phyloP scores from a whole-genome alignment of 2,888 invertebrate genomes.

The Parapristionchus giblindavisi region DNA sequence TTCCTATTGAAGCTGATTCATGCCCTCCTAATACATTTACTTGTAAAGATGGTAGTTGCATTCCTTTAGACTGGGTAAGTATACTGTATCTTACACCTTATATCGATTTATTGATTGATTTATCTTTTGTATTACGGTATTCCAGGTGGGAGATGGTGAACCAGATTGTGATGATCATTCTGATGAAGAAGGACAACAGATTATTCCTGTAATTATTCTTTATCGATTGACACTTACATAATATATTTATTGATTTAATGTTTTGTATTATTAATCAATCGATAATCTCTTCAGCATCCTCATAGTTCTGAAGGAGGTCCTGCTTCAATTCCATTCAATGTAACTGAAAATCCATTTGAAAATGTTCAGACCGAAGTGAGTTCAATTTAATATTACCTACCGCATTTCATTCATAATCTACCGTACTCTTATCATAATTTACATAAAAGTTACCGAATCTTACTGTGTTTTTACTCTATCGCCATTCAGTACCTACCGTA shows the following conservation, averaged over 20 bases:
- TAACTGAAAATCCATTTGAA: too few species aligned
- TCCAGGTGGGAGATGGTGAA: conserved; percentile 61
- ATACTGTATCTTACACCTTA: not conserved
- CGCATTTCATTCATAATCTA: too few species aligned
- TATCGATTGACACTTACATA: not conserved
- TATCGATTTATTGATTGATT: not conserved
- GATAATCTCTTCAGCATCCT: too few species aligned
- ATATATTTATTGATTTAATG: not conserved
- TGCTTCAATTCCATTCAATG: too few species aligned
- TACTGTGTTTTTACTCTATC: too few species aligned
- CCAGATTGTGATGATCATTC: conserved; percentile 64
- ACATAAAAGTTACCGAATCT: too few species aligned
- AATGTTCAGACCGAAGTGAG: too few species aligned
- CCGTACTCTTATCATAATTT: too few species aligned
- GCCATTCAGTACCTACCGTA: too few species aligned
- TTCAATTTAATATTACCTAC: too few species aligned
- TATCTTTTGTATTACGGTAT: conserved; percentile 6
- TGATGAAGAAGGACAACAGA: conserved; percentile 42
- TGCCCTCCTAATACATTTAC: conserved; percentile 64
- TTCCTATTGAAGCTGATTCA: conserved; percentile 40
- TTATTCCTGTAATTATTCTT: conserved; percentile 6
- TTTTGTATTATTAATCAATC: too few species aligned
- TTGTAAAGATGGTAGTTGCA: conserved; percentile 63
- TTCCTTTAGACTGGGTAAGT: conserved; percentile 63
- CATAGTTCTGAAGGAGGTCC: too few species aligned